phyloP scores from a whole-genome alignment of 2,797 vertebrate genomes.

The Chloroceryle inda region DNA sequence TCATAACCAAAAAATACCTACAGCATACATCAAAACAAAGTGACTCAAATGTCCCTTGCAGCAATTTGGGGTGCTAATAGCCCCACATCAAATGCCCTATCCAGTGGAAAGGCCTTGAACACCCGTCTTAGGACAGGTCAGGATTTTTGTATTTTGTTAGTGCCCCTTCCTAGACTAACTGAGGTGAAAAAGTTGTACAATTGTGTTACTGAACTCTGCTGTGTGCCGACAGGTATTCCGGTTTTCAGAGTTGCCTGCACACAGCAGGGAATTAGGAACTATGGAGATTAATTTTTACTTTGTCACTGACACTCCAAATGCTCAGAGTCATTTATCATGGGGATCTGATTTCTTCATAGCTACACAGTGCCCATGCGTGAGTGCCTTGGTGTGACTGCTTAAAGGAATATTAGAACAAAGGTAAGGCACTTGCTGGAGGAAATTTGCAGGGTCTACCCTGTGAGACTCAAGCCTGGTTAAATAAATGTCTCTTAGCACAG shows the following conservation, averaged over 20 bases:
- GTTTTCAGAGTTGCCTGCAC: background rate
- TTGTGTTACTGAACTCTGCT: background rate
- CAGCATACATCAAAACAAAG: conserved; percentile 64
- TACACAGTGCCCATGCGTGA: background rate
- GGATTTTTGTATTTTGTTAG: background rate
- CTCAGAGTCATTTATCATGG: background rate
- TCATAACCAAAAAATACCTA: conserved; percentile 75
- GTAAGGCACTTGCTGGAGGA: background rate
- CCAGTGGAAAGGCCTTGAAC: conserved; percentile 56
- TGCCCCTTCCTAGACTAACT: background rate
- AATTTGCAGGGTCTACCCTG: background rate
- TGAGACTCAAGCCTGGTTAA: conserved; percentile 5
- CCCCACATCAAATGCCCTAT: conserved; percentile 32
- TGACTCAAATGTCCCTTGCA: conserved; percentile 58
- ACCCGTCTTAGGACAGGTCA: conserved; percentile 14
- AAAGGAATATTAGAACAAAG: conserved; percentile 5
- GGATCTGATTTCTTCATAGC: conserved; percentile 51
- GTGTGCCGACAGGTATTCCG: background rate
- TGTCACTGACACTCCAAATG: conserved; percentile 47
- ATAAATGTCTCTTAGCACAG: conserved; percentile 29
- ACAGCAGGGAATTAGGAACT: background rate
- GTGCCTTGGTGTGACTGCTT: background rate
- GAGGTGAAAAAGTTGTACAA: background rate
- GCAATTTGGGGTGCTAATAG: conserved; percentile 50
- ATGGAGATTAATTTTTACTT: conserved; percentile 53